Base-by-base conservation (phyloP, 2,888 invertebrate genomes). In the Drosophila pseudotalamancana region DNA sequence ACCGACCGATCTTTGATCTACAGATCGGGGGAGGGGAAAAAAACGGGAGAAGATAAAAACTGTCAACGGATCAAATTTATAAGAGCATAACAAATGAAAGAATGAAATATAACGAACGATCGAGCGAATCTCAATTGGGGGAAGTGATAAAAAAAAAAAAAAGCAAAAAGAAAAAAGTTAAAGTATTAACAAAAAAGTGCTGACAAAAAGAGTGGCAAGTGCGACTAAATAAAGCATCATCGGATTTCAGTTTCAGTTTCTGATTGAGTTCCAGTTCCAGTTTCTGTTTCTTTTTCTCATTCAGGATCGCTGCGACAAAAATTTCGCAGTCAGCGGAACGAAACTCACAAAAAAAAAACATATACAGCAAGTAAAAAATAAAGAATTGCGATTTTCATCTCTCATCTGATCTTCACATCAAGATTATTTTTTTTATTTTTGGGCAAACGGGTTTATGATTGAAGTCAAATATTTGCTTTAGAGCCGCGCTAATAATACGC, bases 1-100 rank as follows among this genome's bases (percentile, higher is more conserved):
- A 45, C 50, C 76, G 73, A 73, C 77, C 85, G 90, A 88, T 89
- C 90, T 89, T 87, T 88, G 88, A 88, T 89, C 88, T 83, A 69
- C 19, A 67, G 23, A 12, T 6, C 11, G 2, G 12, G 11, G 19
- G n/a, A n/a, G 31, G 39, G 12, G 18, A 14, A 23, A 34, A 16
- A 18, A 14, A n/a, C n/a, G n/a, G n/a, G n/a, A n/a, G n/a, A n/a
- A 37, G 21, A 43, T 16, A 23, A 49, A 71, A 74, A 72, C 81
- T 87, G 86, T 88, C 89, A 89, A 87, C 79, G 81, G 86, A 87
- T 89, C 87, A 88, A 77, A 80, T 79, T 79, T 79, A 72, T 76
- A 78, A 69, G 69, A 72, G 69, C 64, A 73, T 75, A 69, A 76
- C 69, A 72, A 69, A 77, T 72, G 77, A 57, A 74, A 72, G 75